Evolutionary conservation across 2,797 vertebrate genomes (phyloP).

Genomic region (Bryconaethiops microstoma): DNA sequence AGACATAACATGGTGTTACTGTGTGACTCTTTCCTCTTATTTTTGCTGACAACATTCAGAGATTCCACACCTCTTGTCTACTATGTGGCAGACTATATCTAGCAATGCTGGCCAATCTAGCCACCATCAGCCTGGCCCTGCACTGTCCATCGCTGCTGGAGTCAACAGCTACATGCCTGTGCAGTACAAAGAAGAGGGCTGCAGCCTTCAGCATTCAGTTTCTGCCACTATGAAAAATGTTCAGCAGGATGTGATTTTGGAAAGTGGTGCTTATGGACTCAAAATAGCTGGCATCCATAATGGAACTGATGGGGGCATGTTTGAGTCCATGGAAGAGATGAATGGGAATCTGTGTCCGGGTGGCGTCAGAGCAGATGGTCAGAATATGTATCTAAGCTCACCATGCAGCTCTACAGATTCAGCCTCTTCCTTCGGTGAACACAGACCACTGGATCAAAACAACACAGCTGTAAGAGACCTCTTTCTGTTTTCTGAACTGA

Average conservation of each 20-base stretch:
- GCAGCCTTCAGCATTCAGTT: background rate
- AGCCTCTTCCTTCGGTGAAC: conserved; percentile 1
- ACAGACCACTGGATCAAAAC: conserved; percentile 1
- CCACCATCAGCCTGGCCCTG: background rate
- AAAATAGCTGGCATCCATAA: conserved; percentile 53
- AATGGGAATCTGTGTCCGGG: conserved; percentile 58
- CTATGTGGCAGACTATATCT: conserved; percentile 68
- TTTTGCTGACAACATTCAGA: conserved; percentile 55
- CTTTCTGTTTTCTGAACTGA: background rate
- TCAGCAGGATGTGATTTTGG: conserved; percentile 31
- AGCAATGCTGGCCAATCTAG: background rate
- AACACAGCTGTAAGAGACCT: conserved; percentile 8
- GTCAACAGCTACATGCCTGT: background rate
- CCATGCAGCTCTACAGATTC: conserved; percentile 20
- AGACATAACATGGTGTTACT: background rate
- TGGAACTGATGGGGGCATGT: conserved; percentile 40
- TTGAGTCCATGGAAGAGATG: conserved; percentile 58
- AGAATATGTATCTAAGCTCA: conserved; percentile 16
- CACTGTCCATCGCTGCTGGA: conserved; percentile 7
- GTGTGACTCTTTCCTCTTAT: background rate
- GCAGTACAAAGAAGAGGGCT: conserved; percentile 7
- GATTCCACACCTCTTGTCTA: conserved; percentile 67
- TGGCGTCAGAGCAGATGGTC: conserved; percentile 28
- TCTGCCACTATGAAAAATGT: background rate
- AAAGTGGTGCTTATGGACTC: conserved; percentile 49